These are phyloP conservation scores for Geococcyx californianus DNA, from an alignment of 2,113 vertebrate species.

Conservation along the genomic window DNA sequence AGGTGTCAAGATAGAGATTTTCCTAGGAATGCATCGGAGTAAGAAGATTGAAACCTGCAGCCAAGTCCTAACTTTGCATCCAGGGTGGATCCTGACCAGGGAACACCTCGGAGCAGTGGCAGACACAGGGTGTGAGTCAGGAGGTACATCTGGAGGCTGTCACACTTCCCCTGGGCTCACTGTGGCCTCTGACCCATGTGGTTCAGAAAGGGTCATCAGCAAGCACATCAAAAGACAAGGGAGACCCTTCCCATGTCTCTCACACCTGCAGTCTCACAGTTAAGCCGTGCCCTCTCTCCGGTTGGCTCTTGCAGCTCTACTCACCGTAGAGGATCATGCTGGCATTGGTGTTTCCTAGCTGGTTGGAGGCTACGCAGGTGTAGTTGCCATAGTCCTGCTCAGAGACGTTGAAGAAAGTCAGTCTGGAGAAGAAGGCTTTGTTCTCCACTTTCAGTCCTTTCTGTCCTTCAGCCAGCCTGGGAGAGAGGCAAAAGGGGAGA, in stretches of 20 bases:
- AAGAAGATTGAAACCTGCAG: background rate
- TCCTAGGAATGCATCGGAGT: background rate
- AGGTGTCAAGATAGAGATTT: background rate
- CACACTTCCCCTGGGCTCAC: background rate
- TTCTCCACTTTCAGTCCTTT: conserved; percentile 90
- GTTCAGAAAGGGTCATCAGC: background rate
- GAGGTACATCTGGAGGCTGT: background rate
- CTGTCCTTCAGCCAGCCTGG: conserved; percentile 86
- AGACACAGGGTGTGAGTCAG: too few species aligned
- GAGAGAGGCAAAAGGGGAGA: background rate
- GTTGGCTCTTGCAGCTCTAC: background rate
- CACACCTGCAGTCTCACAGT: fast-evolving
- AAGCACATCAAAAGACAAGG: background rate
- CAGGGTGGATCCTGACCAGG: fast-evolving
- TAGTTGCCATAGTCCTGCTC: conserved; percentile 96
- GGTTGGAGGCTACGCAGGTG: conserved; percentile 93
- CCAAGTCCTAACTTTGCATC: background rate
- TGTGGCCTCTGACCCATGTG: fast-evolving
- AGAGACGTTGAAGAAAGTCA: conserved; percentile 95
- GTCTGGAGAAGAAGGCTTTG: conserved; percentile 85
- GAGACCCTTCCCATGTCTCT: background rate
- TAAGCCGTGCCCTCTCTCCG: background rate
- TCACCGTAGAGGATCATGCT: conserved; percentile 93
- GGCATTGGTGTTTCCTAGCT: conserved; percentile 90
- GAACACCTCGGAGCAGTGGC: background rate